Evolutionary conservation across 2,888 invertebrate species (phyloP).

Genomic region (Adelognathus sp.): DNA sequence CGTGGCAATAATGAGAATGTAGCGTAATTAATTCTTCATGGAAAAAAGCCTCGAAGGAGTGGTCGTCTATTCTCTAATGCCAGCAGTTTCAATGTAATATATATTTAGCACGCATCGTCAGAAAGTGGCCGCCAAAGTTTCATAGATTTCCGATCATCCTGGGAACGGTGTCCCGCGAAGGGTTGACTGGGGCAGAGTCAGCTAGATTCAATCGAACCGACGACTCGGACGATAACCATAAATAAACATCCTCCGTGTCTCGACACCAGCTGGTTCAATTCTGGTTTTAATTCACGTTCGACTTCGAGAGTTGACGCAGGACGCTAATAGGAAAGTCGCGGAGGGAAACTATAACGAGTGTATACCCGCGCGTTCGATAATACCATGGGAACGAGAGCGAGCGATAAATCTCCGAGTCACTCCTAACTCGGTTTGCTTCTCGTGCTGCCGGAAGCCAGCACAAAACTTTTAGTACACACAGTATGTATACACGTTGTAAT

Average conservation of each 20-base stretch:
- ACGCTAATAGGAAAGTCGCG: constrained; percentile 10
- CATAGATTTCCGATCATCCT: too few species aligned
- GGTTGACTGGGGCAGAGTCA: too few species aligned
- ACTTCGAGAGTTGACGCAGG: not conserved
- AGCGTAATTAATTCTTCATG: too few species aligned
- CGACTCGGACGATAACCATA: not conserved
- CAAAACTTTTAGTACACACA: not conserved
- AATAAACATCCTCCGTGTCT: not conserved
- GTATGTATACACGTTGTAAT: not conserved
- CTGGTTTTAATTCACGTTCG: not conserved
- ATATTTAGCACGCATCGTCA: too few species aligned
- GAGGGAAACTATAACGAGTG: constrained; percentile 4
- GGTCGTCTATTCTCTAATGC: too few species aligned
- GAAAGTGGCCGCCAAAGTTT: too few species aligned
- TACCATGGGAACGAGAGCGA: constrained; percentile 16
- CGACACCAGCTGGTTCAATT: not conserved
- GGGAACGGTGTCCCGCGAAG: too few species aligned
- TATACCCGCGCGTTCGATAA: not conserved
- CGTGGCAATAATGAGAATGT: too few species aligned
- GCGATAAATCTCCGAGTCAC: constrained; percentile 26
- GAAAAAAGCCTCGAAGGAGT: too few species aligned
- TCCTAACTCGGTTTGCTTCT: not conserved
- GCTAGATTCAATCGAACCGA: too few species aligned
- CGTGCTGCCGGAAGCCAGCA: constrained; percentile 12
- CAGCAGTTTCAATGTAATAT: too few species aligned